Base-by-base conservation (phyloP, 2,888 invertebrate species). In the Aporophyla lueneburgensis region DNA sequence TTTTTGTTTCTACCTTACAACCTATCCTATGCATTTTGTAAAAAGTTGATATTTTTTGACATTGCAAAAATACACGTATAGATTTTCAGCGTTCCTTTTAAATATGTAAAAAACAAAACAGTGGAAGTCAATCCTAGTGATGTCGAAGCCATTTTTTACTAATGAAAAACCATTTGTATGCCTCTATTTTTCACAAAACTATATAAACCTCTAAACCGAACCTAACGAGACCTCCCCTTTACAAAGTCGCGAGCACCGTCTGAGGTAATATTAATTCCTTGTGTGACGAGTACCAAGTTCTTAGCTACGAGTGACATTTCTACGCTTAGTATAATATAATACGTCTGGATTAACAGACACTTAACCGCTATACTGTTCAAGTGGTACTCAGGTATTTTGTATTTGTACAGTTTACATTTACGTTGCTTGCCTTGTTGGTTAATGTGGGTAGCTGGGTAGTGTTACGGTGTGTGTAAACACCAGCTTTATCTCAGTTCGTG, bases 331-430 rank as follows among this genome's bases (percentile, higher is more conserved):
- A 63, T 58, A 49, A 40, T 68, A 63, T 71, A 67, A 83, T 74
- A 65, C 59, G 71, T 68, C 74, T 79, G 80, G 56, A 74, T 82
- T 80, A 84, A 62, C 49, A 62, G 71, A 66, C 74, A 69, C 65
- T 49, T 59, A 71, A 61, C 80, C 56, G 33, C 59, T 9, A 16
- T 51, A 74, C 59, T 56, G 59, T 78, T 78, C 79, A 74, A 74
- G 84, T 74, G 74, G 33, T 51, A 68, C 46, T n/a, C 12, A 77
- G 71, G 51, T 68, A 74, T 79, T 83, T 66, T 46, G 73, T 68
- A 69, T 69, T 81, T 78, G 61, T 65, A 70, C 72, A 19, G 51
- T 56, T 56, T 27, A 61, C 46, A 67, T 56, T 40, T 46, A 65
- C 16, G 27, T 83, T 71, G 61, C 27, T 68, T 79, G 69, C 80